phyloP scores from a whole-genome alignment of 2,888 invertebrate genomes.

The Himalopsyche tibetana region DNA sequence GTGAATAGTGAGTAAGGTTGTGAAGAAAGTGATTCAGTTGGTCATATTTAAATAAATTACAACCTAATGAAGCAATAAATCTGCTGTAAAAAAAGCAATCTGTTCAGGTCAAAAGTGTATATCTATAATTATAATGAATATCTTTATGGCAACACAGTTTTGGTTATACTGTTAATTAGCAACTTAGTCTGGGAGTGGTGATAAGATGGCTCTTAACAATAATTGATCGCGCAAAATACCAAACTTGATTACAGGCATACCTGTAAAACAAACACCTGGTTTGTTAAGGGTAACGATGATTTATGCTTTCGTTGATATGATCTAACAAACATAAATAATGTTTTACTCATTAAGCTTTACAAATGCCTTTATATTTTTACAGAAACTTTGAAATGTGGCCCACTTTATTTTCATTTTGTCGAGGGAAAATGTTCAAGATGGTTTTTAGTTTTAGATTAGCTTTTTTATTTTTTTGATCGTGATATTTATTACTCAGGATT shows the following conservation, averaged over 20 bases:
- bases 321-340: slow-evolving; percentile 7
- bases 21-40: too few relatives aligned
- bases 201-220: neutral
- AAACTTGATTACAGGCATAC: slow-evolving; percentile 7
- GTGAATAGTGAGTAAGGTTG: too few relatives aligned
- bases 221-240: neutral
- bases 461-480: too few relatives aligned
- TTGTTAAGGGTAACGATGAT: slow-evolving; percentile 23
- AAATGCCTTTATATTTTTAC: neutral
- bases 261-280: slow-evolving; percentile 34
- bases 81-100: too few relatives aligned
- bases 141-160: neutral
- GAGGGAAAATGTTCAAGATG: neutral
- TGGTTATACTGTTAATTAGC: neutral
- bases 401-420: neutral
- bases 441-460: neutral
- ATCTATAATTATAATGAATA: too few relatives aligned
- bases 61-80: too few relatives aligned
- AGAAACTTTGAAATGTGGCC: neutral
- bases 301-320: slow-evolving; percentile 41
- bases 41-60: too few relatives aligned
- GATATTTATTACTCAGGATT: too few relatives aligned
- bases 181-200: neutral
- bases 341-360: neutral
- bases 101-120: too few relatives aligned